Conservation (phyloP, 2,113 vertebrate species). For the Lampris megalopsis region DNA sequence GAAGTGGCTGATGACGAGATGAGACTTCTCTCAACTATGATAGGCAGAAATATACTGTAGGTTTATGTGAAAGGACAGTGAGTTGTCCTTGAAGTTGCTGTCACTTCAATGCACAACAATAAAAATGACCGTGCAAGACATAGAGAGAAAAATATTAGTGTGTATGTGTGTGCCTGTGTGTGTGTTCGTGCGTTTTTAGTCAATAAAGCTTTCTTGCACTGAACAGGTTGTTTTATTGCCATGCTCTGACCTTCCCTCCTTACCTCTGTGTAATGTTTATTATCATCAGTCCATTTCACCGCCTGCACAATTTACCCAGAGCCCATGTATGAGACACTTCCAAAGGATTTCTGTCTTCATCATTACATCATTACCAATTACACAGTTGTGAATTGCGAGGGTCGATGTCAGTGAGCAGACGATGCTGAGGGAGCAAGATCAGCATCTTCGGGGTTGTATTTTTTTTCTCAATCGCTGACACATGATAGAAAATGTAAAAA, state of each 20-base stretch:
- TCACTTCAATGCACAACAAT: constrained; percentile 55
- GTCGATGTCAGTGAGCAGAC: background rate
- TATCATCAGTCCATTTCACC: constrained; percentile 36
- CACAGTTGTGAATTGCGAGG: background rate
- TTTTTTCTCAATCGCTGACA: too few relatives aligned
- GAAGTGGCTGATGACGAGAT: too few relatives aligned
- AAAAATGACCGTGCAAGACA: constrained; percentile 23
- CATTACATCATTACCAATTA: background rate
- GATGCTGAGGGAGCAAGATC: background rate
- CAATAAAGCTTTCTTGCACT: constrained; percentile 18
- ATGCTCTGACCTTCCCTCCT: constrained; percentile 49
- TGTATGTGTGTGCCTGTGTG: background rate
- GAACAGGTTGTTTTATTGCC: constrained; percentile 41
- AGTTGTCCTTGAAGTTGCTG: constrained; percentile 63
- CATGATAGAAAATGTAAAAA: too few relatives aligned
- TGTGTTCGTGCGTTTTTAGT: constrained; percentile 18
- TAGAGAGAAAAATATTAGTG: constrained; percentile 30
- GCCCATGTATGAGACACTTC: background rate
- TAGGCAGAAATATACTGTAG: constrained; percentile 8
- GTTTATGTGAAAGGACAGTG: constrained; percentile 44
- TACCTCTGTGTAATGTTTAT: constrained; percentile 21
- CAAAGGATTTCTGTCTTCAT: constrained; percentile 6
- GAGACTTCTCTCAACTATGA: constrained; percentile 3
- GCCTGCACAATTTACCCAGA: constrained; percentile 2
- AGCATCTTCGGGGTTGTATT: background rate